Evolutionary conservation across 2,888 invertebrate species (phyloP).

Genomic region (Hetaerina titia): DNA sequence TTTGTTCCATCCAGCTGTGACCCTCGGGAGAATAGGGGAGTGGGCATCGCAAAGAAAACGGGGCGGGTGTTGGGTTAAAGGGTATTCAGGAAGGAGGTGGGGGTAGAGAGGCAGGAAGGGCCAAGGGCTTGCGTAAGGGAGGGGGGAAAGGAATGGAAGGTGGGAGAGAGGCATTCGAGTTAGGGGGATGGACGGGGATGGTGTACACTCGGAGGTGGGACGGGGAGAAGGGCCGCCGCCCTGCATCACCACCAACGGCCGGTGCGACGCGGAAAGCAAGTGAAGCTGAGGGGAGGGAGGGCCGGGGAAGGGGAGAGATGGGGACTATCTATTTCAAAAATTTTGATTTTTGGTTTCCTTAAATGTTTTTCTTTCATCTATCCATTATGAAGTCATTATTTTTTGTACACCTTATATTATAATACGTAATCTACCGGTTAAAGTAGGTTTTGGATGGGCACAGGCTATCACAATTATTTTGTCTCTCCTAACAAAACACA

Average conservation of each 20-base stretch:
- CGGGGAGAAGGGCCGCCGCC: too few species aligned
- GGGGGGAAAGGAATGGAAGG: background rate
- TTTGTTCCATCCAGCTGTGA: constrained; percentile 60
- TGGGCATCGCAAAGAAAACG: background rate
- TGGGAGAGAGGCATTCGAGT: background rate
- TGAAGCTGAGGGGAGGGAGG: background rate
- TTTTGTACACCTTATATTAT: too few species aligned
- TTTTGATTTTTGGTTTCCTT: too few species aligned
- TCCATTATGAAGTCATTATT: too few species aligned
- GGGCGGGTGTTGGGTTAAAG: background rate
- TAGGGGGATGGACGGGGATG: background rate
- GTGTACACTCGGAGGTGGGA: background rate
- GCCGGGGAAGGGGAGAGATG: background rate
- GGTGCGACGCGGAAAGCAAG: background rate
- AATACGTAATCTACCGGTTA: too few species aligned
- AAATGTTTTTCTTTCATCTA: too few species aligned
- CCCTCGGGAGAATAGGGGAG: constrained; percentile 15
- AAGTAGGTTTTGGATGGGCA: too few species aligned
- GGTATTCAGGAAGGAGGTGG: background rate
- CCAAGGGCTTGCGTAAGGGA: background rate
- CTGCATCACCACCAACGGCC: background rate
- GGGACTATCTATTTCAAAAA: background rate
- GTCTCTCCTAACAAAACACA: too few species aligned
- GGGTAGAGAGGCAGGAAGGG: background rate
- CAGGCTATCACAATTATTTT: too few species aligned